These are phyloP conservation scores for Limanda limanda DNA, from an alignment of 2,113 vertebrate genomes.

Conservation along the genomic window DNA sequence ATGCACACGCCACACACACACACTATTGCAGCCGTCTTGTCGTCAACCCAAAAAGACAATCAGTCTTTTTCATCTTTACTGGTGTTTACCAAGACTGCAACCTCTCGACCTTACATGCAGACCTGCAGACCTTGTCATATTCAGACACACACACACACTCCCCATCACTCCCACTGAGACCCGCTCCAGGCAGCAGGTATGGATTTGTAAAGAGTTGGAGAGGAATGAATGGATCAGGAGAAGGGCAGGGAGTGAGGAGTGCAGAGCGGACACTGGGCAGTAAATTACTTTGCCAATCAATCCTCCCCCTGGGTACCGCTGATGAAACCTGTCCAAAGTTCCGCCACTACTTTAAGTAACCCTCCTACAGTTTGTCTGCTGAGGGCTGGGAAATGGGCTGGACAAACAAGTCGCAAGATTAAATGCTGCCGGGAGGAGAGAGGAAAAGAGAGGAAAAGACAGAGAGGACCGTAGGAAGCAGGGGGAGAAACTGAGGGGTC, in stretches of 20 bases:
- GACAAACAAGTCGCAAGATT: slow-evolving; percentile 78
- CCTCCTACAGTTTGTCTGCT: slow-evolving; percentile 78
- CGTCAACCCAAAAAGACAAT: slow-evolving; percentile 38
- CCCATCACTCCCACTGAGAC: slow-evolving; percentile 46
- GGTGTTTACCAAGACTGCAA: slow-evolving; percentile 28
- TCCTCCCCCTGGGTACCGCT: slow-evolving; percentile 72
- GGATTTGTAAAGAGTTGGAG: slow-evolving; percentile 54
- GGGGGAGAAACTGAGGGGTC: slow-evolving; percentile 36
- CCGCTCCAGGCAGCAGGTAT: slow-evolving; percentile 68
- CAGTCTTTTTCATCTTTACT: slow-evolving; percentile 51
- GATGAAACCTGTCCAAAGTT: slow-evolving; percentile 83
- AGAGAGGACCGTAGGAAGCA: slow-evolving; percentile 13
- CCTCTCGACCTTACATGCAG: slow-evolving; percentile 32
- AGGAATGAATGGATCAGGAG: slow-evolving; percentile 55
- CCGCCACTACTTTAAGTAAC: slow-evolving; percentile 74
- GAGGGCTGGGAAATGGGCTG: slow-evolving; percentile 63
- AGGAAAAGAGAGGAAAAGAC: slow-evolving; percentile 22
- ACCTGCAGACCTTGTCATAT: slow-evolving; percentile 46
- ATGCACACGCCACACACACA: slow-evolving; percentile 19
- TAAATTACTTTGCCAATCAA: slow-evolving; percentile 87
- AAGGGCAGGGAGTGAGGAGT: slow-evolving; percentile 56
- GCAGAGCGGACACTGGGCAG: slow-evolving; percentile 72
- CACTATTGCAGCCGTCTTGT: slow-evolving; percentile 9
- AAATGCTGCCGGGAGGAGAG: slow-evolving; percentile 69
- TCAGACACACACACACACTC: slow-evolving; percentile 25